Percentiles rank a stretch among this genome's conserved stretches.
phyloP scores from a whole-genome alignment of 1,140 invertebrate genomes.

The Caerostris darwini region DNA sequence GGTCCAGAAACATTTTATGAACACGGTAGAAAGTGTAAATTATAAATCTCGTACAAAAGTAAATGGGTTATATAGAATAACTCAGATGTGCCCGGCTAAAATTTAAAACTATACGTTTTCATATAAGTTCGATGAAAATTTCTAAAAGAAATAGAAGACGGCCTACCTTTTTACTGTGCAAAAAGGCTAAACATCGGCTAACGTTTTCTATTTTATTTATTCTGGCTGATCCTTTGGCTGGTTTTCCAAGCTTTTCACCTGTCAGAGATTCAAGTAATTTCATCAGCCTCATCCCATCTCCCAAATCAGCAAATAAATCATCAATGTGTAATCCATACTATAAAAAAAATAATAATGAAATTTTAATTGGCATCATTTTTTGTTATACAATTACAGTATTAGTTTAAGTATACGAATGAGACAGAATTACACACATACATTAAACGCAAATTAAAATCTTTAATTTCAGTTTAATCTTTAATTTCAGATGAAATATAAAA shows the following conservation, averaged over 20 bases:
- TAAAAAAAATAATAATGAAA: constrained; percentile 15
- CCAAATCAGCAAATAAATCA: constrained; percentile 65
- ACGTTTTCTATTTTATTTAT: constrained; percentile 77
- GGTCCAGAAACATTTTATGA: no score
- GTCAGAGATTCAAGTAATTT: constrained; percentile 67
- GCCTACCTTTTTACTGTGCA: constrained; percentile 70
- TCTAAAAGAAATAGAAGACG: not conserved
- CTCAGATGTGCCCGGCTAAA: no score
- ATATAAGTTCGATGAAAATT: not conserved
- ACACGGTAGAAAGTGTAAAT: no score
- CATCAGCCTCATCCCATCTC: constrained; percentile 62
- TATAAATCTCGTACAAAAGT: no score
- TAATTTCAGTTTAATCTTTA: no score
- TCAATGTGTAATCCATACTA: constrained; percentile 48
- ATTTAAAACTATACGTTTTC: no score
- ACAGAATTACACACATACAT: no score
- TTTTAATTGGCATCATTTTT: not conserved
- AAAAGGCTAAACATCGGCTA: constrained; percentile 63
- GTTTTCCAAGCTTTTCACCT: constrained; percentile 70
- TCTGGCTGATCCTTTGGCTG: constrained; percentile 60
- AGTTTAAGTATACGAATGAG: no score
- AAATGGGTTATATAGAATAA: no score
- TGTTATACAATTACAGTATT: no score
- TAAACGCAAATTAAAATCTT: no score
- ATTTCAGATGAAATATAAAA: no score